Percentiles rank a stretch among this genome's conserved stretches.
These are phyloP conservation scores for Cuculus canorus DNA, from an alignment of 2,797 vertebrate species.

Conservation along the genomic window DNA sequence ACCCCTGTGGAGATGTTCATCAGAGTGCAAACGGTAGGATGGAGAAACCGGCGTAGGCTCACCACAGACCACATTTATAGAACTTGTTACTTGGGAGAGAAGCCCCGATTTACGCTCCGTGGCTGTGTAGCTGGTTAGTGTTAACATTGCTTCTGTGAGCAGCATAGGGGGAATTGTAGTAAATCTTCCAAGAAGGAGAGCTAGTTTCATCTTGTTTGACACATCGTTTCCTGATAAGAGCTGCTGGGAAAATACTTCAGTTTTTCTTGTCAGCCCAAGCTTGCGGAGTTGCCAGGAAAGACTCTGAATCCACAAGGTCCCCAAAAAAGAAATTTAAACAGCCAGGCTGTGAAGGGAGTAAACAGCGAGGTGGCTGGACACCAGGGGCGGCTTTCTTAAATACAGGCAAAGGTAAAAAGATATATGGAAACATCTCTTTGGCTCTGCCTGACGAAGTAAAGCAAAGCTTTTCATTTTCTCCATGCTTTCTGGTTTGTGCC, in stretches of 20 bases:
- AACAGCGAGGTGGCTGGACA: neutral
- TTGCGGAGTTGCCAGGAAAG: conserved; percentile 36
- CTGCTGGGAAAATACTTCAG: conserved; percentile 72
- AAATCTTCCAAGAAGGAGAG: conserved; percentile 61
- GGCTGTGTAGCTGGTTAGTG: conserved; percentile 35
- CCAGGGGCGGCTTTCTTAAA: neutral
- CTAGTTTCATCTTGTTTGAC: conserved; percentile 73
- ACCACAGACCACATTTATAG: neutral
- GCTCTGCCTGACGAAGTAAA: neutral
- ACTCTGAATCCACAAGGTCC: conserved; percentile 24
- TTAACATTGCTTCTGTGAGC: conserved; percentile 61
- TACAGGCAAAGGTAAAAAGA: neutral
- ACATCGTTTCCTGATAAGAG: conserved; percentile 72
- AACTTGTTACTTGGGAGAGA: conserved; percentile 34
- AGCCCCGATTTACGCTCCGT: neutral
- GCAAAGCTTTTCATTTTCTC: neutral
- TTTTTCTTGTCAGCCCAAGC: conserved; percentile 61
- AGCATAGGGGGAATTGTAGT: conserved; percentile 61
- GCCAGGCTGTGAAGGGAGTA: neutral
- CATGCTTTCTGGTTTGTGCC: neutral
- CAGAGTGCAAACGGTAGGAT: neutral
- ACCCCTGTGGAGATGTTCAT: conserved; percentile 19
- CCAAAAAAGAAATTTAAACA: conserved; percentile 15
- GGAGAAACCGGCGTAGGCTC: neutral
- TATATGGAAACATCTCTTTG: neutral